These are phyloP conservation scores for Mystacornis crossleyi DNA, from an alignment of 2,113 vertebrate species.

Conservation along the genomic window DNA sequence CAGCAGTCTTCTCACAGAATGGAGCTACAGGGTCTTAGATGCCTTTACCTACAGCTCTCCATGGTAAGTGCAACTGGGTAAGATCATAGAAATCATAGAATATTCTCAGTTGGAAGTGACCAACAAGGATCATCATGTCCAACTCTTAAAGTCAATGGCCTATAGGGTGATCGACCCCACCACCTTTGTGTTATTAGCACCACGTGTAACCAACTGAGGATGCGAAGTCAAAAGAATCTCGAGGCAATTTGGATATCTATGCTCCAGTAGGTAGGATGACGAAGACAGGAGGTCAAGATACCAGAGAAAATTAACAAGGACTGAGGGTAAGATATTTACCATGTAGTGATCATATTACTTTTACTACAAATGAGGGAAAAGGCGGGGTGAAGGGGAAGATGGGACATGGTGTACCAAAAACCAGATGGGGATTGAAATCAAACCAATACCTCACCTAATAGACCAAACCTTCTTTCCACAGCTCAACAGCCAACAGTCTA, in stretches of 20 bases:
- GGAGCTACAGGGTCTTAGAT: not conserved
- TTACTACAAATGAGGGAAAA: not conserved
- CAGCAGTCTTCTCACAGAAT: not conserved
- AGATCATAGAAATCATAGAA: not conserved
- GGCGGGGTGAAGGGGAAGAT: not conserved
- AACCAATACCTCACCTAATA: not conserved
- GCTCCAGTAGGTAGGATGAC: not conserved
- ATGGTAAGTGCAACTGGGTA: not conserved
- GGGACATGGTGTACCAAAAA: accelerated
- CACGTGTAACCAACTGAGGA: not conserved
- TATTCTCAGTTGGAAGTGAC: not conserved
- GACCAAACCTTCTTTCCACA: not conserved
- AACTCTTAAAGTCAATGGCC: not conserved
- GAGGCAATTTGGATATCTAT: not conserved
- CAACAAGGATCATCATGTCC: not conserved
- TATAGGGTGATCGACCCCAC: not conserved
- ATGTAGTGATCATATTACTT: not conserved
- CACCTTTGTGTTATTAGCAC: not conserved
- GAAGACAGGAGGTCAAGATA: not conserved
- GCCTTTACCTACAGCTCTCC: not conserved
- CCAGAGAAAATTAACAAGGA: not conserved
- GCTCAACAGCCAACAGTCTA: not conserved
- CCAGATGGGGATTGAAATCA: not conserved
- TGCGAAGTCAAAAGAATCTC: not conserved
- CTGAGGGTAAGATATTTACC: not conserved